Base-by-base conservation (phyloP, 2,888 invertebrate genomes). In the Dioctria rufipes region DNA sequence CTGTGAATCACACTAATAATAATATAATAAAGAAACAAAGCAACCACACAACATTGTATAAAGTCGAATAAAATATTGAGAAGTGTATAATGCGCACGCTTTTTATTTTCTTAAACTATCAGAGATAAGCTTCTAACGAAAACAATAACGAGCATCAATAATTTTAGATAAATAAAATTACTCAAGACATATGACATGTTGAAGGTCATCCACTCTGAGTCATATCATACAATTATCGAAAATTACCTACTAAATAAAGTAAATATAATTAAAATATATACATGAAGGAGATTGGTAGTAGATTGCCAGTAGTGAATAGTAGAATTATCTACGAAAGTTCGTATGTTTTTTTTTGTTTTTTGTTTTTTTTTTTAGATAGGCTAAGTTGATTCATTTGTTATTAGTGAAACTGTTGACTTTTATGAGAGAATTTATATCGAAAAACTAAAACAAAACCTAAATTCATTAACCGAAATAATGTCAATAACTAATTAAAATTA, bases 1-100 rank as follows among this genome's bases (percentile, higher is more conserved):
- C 46, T 71, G 71, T 71, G 71, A 71, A 71, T 71, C 71, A 71
- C 51, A 71, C 71, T 71, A 71, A 71, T n/a, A 71, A 49, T n/a
- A 71, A 42, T 46, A 25, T 13, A 43, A 67, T 42, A 42, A 67
- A 67, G 65, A 42, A 67, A 43, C 67, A 25, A 25, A 25, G 2
- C 25, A 25, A 25, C 25, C 25, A 25, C 25, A 25, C 25, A 25
- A 25, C 43, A 71, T 39, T 71, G 71, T 71, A 71, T 71, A 71
- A 71, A 71, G 71, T 71, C 71, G 51, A 71, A 71, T 71, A 71
- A 71, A 71, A 51, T 71, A 51, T 39, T 54, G 54, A 69, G 51
- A 49, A 46, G 37, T 71, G 54, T 71, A 71, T 51, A 71, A 39
- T 49, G 51, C 8, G 71, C 54, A 54, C 71, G 71, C 71, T 71